Conservation (phyloP, 2,113 vertebrate species). For the Carassius gibelio region DNA sequence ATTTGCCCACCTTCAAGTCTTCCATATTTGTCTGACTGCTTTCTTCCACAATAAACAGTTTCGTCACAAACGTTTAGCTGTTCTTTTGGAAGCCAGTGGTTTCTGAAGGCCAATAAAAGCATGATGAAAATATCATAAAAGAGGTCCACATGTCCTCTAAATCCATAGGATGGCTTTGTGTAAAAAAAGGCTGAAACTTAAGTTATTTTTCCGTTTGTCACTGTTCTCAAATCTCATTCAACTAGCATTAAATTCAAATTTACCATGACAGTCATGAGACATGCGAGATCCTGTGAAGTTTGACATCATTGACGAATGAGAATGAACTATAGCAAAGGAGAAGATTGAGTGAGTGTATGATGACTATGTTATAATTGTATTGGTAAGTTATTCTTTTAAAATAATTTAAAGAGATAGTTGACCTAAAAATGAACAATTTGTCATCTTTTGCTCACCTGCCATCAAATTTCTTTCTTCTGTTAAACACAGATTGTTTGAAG, state of each 20-base stretch:
- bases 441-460: too few relatives aligned
- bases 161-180: not conserved
- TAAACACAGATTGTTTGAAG: too few relatives aligned
- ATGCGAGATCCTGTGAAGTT: not conserved
- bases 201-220: not conserved
- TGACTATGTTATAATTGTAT: not conserved
- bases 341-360: not conserved
- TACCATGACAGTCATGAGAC: not conserved
- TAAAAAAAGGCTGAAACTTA: not conserved
- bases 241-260: not conserved
- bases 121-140: not conserved
- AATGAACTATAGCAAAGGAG: not conserved
- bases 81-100: not conserved
- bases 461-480: too few relatives aligned
- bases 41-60: not conserved
- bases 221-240: not conserved
- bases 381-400: not conserved
- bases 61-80: not conserved
- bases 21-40: not conserved
- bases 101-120: not conserved
- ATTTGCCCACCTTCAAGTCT: not conserved
- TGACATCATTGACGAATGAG: not conserved
- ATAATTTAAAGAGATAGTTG: not conserved
- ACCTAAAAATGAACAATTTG: not conserved
- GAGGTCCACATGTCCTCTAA: not conserved